These are phyloP conservation scores for Silvanus unidentatus DNA, from an alignment of 2,888 invertebrate species.

Conservation along the genomic window DNA sequence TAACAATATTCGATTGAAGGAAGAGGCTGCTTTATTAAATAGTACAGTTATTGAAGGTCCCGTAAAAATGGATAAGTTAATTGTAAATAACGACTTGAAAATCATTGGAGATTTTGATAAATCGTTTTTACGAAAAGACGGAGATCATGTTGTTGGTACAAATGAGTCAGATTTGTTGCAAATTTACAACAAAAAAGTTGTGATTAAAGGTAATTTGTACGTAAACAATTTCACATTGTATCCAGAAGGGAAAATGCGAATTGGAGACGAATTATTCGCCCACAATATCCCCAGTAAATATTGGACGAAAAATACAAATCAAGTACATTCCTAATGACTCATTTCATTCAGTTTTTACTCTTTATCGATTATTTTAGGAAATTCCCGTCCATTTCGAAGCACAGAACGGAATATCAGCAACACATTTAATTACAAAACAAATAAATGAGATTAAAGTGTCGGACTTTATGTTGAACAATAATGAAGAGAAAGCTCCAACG, in stretches of 20 bases:
- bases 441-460: slow-evolving; percentile 33
- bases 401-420: slow-evolving; percentile 29
- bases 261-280: slow-evolving; percentile 30
- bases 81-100: slow-evolving; percentile 28
- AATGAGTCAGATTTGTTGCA: slow-evolving; percentile 36
- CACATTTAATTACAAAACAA: slow-evolving; percentile 31
- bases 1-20: slow-evolving; percentile 30
- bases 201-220: slow-evolving; percentile 36
- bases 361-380: slow-evolving; percentile 23
- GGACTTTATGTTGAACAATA: slow-evolving; percentile 33
- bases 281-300: slow-evolving; percentile 26
- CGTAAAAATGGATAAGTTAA: slow-evolving; percentile 30
- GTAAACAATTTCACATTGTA: slow-evolving; percentile 29
- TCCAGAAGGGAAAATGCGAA: slow-evolving; percentile 22
- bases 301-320: slow-evolving; percentile 39
- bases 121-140: slow-evolving; percentile 18
- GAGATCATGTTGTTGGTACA: slow-evolving; percentile 30
- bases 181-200: slow-evolving; percentile 37
- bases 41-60: slow-evolving; percentile 24
- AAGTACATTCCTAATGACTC: slow-evolving; percentile 28
- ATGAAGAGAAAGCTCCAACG: slow-evolving; percentile 22
- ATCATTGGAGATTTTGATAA: slow-evolving; percentile 23
- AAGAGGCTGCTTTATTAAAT: slow-evolving; percentile 20
- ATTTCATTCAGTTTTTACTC: slow-evolving; percentile 2
- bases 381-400: slow-evolving; percentile 34